phyloP scores from a whole-genome alignment of 2,888 invertebrate genomes.

The Latrodectus elegans region DNA sequence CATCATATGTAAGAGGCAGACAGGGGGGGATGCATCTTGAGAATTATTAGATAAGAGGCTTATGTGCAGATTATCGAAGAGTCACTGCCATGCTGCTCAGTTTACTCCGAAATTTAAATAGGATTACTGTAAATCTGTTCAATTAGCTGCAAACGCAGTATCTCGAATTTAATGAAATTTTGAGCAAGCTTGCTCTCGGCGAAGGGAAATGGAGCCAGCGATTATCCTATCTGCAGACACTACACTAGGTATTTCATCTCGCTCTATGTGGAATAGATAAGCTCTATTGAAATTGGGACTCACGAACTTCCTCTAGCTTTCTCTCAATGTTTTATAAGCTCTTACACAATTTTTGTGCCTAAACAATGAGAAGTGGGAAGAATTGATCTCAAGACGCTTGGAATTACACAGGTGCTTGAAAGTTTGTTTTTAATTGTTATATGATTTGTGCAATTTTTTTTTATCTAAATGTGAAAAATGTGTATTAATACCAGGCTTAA shows the following conservation, averaged over 20 bases:
- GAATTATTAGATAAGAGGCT: constrained; percentile 54
- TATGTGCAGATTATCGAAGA: constrained; percentile 47
- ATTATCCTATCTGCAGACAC: constrained; percentile 28
- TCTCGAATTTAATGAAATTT: constrained; percentile 61
- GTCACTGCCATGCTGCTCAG: constrained; percentile 4
- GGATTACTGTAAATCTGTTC: constrained; percentile 63
- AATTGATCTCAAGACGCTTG: no score
- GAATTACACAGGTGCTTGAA: no score
- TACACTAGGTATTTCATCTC: not conserved
- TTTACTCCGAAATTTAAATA: constrained; percentile 51
- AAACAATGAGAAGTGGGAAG: no score
- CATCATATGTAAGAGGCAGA: no score
- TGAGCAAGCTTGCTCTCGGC: constrained; percentile 42
- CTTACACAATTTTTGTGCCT: no score
- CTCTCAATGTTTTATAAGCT: no score
- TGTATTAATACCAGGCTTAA: no score
- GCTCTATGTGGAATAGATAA: not conserved
- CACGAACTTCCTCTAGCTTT: no score
- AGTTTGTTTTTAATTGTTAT: no score
- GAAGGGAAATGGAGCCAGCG: constrained; percentile 9
- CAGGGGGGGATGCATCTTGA: not conserved
- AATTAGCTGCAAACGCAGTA: constrained; percentile 63
- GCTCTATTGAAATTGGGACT: no score
- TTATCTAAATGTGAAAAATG: no score
- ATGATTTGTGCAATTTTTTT: no score